Base-by-base conservation (phyloP, 2,113 vertebrate species). In the Platycercus adscitus region DNA sequence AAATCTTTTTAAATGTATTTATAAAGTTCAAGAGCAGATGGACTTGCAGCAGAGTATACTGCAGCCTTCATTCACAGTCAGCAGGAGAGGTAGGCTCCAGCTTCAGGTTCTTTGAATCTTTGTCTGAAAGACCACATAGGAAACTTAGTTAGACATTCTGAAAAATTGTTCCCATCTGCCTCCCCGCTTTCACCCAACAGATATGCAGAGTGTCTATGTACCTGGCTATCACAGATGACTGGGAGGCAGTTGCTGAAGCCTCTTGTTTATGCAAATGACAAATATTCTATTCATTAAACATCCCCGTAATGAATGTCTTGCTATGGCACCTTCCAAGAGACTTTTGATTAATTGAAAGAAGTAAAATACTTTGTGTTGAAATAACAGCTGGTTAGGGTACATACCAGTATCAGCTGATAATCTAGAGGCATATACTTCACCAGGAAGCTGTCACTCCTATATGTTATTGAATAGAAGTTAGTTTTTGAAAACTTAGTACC, bases 371-470 rank as follows among this genome's bases (percentile, higher is more conserved):
- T 94, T 35, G 24, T 20, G 15, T 25, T 93, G 77, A 81, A 92
- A 28, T 66, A 96, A 90, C 55, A 95, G 92, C 90, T 94, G 79
- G 35, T 81, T 94, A 39, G 50, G 53, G 73, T 60, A 81, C 83
- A 73, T 50, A 83, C 35, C 61, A 71, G 43, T 16, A 81, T 79
- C 86, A 84, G 79, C 49, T 88, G 82, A 79, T 31, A 72, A 53
- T 69, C 52, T 64, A 80, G 81, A 90, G 72, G 86, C 29, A 43
- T 4, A 43, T 13, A 60, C 19, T 91, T 91, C 69, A 79, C 37
- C 31, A 71, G 81, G 81, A 93, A 86, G 72, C 17, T 81, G 88
- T 76, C 37, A 65, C 65, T 94, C 77, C 60, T 68, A 83, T 61
- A 35, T 2, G 1, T 84, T 37, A 69, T 72, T 79, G 91, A 94